These are phyloP conservation scores for Amia ocellicauda DNA, from an alignment of 2,113 vertebrate species.

Conservation along the genomic window DNA sequence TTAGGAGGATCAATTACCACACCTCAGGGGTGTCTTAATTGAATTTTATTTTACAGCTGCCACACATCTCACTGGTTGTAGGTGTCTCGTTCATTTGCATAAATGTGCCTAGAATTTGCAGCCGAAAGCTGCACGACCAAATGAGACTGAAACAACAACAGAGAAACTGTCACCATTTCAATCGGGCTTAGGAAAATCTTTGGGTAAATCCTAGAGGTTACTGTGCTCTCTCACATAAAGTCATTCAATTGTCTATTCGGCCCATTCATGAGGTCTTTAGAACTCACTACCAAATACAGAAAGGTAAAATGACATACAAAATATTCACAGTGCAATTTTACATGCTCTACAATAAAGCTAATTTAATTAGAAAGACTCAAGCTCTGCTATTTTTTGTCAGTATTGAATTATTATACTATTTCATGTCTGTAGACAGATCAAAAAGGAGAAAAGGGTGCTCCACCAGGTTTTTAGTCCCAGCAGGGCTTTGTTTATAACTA, in stretches of 20 bases:
- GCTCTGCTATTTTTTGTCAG: conserved; percentile 23
- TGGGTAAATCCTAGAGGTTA: conserved; percentile 24
- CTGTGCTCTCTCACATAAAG: conserved; percentile 22
- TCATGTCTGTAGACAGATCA: conserved; percentile 22
- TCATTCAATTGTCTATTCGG: conserved; percentile 12
- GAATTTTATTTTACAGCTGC: conserved; percentile 44
- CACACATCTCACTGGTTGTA: conserved; percentile 37
- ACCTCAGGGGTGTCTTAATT: conserved; percentile 46
- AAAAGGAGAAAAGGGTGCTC: conserved; percentile 14
- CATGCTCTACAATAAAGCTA: conserved; percentile 37
- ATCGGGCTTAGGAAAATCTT: conserved; percentile 41
- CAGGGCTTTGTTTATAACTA: conserved; percentile 50
- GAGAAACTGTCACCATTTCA: conserved; percentile 34
- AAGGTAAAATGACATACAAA: conserved; percentile 32
- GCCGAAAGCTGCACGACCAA: conserved; percentile 42
- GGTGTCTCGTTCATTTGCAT: conserved; percentile 42
- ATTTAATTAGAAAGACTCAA: conserved; percentile 36
- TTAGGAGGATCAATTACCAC: conserved; percentile 45
- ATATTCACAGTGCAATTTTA: conserved; percentile 36
- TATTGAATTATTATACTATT: conserved; percentile 37
- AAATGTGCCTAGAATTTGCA: conserved; percentile 40
- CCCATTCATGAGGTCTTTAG: conserved; percentile 15
- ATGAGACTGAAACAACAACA: conserved; percentile 24
- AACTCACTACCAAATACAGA: conserved; percentile 3
- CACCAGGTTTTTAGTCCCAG: conserved; percentile 22